Percentiles rank a stretch among this genome's conserved stretches.
Evolutionary conservation across 2,113 vertebrate genomes (phyloP).

Genomic region (Callionymus lyra): DNA sequence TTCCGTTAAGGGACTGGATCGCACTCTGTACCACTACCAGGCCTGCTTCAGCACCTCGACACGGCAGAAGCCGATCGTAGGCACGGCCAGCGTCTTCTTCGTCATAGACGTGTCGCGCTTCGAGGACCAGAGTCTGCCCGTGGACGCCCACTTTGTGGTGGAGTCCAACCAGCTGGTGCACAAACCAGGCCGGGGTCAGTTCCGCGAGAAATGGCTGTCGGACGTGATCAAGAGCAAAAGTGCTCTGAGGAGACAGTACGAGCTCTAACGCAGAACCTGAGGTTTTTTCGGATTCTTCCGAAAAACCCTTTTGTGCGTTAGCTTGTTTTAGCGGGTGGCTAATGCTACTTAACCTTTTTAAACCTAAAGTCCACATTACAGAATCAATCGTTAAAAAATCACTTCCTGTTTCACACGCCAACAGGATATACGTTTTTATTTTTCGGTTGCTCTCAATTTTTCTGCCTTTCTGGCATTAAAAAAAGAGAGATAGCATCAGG

Average conservation of each 20-base stretch:
- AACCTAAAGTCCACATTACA: no score
- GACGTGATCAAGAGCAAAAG: conserved; percentile 61
- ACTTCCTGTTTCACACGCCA: no score
- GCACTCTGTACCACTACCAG: conserved; percentile 65
- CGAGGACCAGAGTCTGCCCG: conserved; percentile 55
- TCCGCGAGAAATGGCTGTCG: conserved; percentile 62
- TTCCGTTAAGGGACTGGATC: conserved; percentile 49
- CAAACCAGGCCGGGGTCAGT: conserved; percentile 45
- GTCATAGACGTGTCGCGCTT: conserved; percentile 59
- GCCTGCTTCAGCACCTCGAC: conserved; percentile 72
- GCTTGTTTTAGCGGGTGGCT: no score
- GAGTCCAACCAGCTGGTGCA: conserved; percentile 69
- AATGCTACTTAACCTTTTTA: no score
- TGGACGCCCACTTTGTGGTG: conserved; percentile 71
- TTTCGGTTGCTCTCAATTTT: conserved; percentile 33
- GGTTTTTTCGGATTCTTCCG: no score
- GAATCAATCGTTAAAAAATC: no score
- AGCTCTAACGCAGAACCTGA: no score
- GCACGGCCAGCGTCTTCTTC: conserved; percentile 67
- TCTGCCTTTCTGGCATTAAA: conserved; percentile 21
- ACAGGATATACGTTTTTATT: no score
- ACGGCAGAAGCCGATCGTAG: conserved; percentile 51
- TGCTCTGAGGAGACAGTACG: conserved; percentile 1
- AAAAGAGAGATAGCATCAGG: conserved; percentile 28
- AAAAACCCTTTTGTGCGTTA: no score